Evolutionary conservation across 2,797 vertebrate genomes (phyloP).

Genomic region (Holocentrus rufus): DNA sequence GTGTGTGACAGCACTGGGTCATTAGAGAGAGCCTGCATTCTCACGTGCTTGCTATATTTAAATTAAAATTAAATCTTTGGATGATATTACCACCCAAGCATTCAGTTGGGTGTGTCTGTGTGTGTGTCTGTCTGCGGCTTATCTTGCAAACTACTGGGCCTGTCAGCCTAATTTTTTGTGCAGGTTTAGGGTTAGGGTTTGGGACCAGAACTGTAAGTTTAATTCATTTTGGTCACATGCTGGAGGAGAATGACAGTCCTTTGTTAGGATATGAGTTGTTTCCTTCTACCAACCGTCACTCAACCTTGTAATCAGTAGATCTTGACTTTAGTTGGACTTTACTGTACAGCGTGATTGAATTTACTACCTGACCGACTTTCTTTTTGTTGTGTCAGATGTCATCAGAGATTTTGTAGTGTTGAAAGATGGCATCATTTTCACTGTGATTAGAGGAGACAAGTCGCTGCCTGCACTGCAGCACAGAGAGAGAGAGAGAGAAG

Average conservation of each 20-base stretch:
- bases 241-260: not conserved
- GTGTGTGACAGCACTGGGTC: no score
- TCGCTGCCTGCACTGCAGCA: slow-evolving; percentile 66
- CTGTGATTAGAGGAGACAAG: slow-evolving; percentile 75
- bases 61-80: no score
- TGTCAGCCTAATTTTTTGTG: no score
- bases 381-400: slow-evolving; percentile 71
- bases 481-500: slow-evolving; percentile 41
- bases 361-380: slow-evolving; percentile 55
- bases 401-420: slow-evolving; percentile 57
- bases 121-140: no score
- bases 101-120: no score
- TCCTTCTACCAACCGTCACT: slow-evolving; percentile 2
- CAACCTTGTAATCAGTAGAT: slow-evolving; percentile 11
- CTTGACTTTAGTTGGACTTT: slow-evolving; percentile 10
- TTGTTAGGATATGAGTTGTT: not conserved
- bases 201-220: not conserved
- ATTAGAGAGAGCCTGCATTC: no score
- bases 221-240: not conserved
- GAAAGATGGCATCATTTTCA: slow-evolving; percentile 73
- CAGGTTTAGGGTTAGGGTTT: no score
- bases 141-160: no score
- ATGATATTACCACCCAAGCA: no score
- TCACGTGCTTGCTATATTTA: no score
- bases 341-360: slow-evolving; percentile 41